Conservation (phyloP, 2,888 invertebrate species). For the Urechis unicinctus region DNA sequence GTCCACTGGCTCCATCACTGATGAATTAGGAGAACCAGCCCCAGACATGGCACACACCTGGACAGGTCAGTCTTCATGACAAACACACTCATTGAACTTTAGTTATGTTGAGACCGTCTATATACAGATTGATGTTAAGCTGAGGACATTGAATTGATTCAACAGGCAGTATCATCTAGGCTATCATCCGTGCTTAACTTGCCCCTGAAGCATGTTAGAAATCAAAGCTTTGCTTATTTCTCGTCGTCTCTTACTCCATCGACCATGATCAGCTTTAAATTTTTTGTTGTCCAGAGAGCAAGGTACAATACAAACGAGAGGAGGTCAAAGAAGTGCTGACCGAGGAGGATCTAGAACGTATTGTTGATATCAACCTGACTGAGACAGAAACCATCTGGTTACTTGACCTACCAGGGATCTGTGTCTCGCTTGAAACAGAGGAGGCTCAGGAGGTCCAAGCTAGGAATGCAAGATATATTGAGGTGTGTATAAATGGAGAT, state of each 20-base stretch:
- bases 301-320: slow-evolving; percentile 23
- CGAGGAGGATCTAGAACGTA: slow-evolving; percentile 39
- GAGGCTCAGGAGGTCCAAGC: slow-evolving; percentile 33
- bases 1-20: slow-evolving; percentile 26
- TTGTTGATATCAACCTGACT: slow-evolving; percentile 35
- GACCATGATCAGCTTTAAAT: no score
- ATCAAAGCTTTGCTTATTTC: no score
- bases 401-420: slow-evolving; percentile 42
- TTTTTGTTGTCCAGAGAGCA: slow-evolving; percentile 1
- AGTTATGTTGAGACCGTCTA: background rate
- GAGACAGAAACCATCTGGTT: slow-evolving; percentile 49
- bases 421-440: slow-evolving; percentile 38
- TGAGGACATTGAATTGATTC: background rate
- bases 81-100: background rate
- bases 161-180: background rate
- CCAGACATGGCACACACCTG: slow-evolving; percentile 28
- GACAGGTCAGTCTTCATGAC: slow-evolving; percentile 32
- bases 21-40: slow-evolving; percentile 30
- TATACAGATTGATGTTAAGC: no score
- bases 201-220: no score
- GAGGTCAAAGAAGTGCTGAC: slow-evolving; percentile 38
- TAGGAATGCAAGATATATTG: slow-evolving; percentile 34
- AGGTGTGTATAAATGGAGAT: slow-evolving; percentile 41
- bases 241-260: no score
- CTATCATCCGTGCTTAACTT: no score